Evolutionary conservation across 2,888 invertebrate species (phyloP), one percentile per base, ranked within the genome.

Genomic region (Atethmia centrago): DNA sequence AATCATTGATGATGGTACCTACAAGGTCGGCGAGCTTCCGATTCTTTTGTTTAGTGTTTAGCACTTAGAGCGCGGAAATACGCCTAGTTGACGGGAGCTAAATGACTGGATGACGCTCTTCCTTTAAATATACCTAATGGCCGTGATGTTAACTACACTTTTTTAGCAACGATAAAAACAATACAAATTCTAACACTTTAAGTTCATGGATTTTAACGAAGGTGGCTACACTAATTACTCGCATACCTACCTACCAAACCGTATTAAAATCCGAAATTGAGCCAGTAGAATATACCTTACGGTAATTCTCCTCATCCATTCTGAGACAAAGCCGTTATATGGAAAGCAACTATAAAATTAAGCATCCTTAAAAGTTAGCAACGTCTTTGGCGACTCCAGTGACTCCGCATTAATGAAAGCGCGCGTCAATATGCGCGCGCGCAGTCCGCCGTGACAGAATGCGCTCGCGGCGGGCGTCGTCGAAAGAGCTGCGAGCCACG

Each of bases 381-480:
- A 90, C 85, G 86, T 87, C 86, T 91, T 86, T 85, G 88, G 89
- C 91, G 93, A 92, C 89, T 92, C 88, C 85, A 92, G 92, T 93
- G 94, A 92, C 91, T 93, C 80, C 88, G 94, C 93, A 93, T 95
- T 94, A 95, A 95, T 95, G 94, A 91, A 91, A 92, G 87, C 89
- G 90, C 90, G 91, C 92, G 93, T 95, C 93, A 93, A 93, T 95
- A 95, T 95, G 94, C 95, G 94, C 92, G 92, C 91, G 92, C 93
- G 92, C 92, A 92, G 92, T 90, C 90, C 91, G 92, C 89, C 95
- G 95, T 95, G 95, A 95, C 92, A 94, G 93, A 95, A 96, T 95
- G 95, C 93, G 92, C 91, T 89, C 90, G 91, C 89, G 79, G 79
- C 73, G 87, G 79, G 79, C 73, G 87, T 79, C 84, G 77, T 83